Evolutionary conservation across 2,888 invertebrate species (phyloP).

Genomic region (Oligia latruncula): DNA sequence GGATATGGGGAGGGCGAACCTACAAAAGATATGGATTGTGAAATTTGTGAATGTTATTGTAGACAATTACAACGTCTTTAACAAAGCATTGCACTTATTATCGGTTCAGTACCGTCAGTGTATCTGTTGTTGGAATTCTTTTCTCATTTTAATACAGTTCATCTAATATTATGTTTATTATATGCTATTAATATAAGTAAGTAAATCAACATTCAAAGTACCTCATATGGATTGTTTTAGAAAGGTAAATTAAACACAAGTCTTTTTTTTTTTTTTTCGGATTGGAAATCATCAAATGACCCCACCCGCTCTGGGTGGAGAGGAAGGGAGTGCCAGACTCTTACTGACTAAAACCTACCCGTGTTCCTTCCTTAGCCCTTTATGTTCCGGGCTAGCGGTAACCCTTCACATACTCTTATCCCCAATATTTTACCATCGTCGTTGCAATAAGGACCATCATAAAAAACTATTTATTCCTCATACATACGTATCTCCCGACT

Average conservation of each 20-base stretch:
- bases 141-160: too few relatives aligned
- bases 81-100: background rate
- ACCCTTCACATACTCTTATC: background rate
- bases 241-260: background rate
- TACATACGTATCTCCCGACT: conserved; percentile 12
- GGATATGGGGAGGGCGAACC: background rate
- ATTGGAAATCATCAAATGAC: too few relatives aligned
- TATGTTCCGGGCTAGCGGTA: too few relatives aligned
- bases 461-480: conserved; percentile 20
- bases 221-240: too few relatives aligned
- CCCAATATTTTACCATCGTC: background rate
- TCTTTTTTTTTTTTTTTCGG: too few relatives aligned
- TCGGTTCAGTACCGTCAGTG: too few relatives aligned
- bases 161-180: background rate
- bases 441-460: conserved; percentile 8
- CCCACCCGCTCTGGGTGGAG: too few relatives aligned
- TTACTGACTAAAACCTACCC: too few relatives aligned
- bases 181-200: background rate
- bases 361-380: too few relatives aligned
- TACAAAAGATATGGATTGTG: background rate
- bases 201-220: background rate
- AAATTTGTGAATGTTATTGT: background rate
- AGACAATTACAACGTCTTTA: background rate
- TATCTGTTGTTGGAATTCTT: background rate
- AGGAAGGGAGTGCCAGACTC: too few relatives aligned